Evolutionary conservation across 2,888 invertebrate species (phyloP), one percentile per base, ranked within the genome.

Genomic region (Callosobruchus maculatus): DNA sequence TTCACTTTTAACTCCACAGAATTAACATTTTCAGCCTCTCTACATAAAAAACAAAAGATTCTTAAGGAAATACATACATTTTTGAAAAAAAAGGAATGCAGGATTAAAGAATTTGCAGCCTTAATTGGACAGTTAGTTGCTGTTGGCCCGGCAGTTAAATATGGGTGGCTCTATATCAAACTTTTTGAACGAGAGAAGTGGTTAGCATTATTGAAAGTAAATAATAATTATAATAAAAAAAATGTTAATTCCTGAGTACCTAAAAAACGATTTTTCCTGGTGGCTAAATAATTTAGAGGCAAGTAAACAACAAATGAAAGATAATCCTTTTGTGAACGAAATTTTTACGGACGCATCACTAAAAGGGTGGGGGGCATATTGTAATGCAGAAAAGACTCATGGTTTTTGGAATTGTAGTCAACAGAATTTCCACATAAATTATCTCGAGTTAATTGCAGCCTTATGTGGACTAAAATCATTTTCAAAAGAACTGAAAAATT

Each of bases 141-240:
- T 21, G 67, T 70, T 26, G 72, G 71, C 26, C 74, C 74, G 18
- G 72, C 76, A 2, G 67, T 70, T 20, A 74, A 30, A 68, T 75
- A 71, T 22, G 71, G 70, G 5, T 73, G 75, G 71, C 20, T 75
- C 5, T 73, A 75, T 69, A 73, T 69, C 2, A 75, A 73, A 73
- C 3, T 30, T 30, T 73, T 71, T n/a, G 74, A 74, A 49, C 22
- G 70, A 9, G 69, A 70, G 22, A 74, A 74, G 66, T 70, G 20
- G 69, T 21, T 72, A 70, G 69, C 72, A 7, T 26, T 26, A 26
- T 20, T 72, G n/a, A 70, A 26, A 69, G 67, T 71, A 21, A 21
- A 22, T n/a, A 21, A 30, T 31, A 71, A 70, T 18, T 71, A 73
- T 20, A 70, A 30, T 26, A 72, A 70, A 21, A 30, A 20, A 26